A percentile compares a stretch with the other conserved stretches of the same genome.
These are phyloP conservation scores for Abscondita cerata DNA, from an alignment of 2,888 invertebrate species.

Conservation along the genomic window DNA sequence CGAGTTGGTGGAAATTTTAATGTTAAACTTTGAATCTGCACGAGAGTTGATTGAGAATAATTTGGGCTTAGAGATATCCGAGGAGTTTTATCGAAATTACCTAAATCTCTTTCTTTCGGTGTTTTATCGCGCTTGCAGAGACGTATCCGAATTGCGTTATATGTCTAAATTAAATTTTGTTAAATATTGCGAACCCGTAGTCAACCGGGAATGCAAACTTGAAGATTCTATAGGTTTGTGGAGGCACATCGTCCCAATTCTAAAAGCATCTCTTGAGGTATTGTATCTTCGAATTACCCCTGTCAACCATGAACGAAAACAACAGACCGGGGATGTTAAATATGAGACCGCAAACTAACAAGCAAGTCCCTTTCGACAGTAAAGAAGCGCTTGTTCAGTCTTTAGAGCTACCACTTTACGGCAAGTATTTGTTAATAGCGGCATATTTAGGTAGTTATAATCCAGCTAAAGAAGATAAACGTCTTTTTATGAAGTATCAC, in stretches of 20 bases:
- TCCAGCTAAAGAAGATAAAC: slow-evolving; percentile 85
- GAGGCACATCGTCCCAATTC: slow-evolving; percentile 78
- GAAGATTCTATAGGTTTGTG: slow-evolving; percentile 76
- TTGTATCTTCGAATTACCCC: slow-evolving; percentile 73
- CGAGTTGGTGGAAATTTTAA: slow-evolving; percentile 64
- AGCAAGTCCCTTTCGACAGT: no score
- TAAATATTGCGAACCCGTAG: slow-evolving; percentile 81
- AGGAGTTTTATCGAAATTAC: slow-evolving; percentile 77
- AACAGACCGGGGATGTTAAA: slow-evolving; percentile 27
- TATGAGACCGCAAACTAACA: neutral
- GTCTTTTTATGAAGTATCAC: slow-evolving; percentile 83
- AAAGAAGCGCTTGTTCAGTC: slow-evolving; percentile 64
- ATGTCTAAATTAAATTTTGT: slow-evolving; percentile 79
- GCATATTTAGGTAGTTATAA: slow-evolving; percentile 94
- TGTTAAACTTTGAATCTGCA: slow-evolving; percentile 53
- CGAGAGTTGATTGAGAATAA: slow-evolving; percentile 42
- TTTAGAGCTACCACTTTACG: slow-evolving; percentile 85
- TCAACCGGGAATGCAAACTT: slow-evolving; percentile 67
- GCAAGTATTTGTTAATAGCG: slow-evolving; percentile 88
- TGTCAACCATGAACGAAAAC: slow-evolving; percentile 46
- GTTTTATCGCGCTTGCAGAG: slow-evolving; percentile 84
- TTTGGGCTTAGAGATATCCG: slow-evolving; percentile 44
- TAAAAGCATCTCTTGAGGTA: slow-evolving; percentile 76
- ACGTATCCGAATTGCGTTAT: slow-evolving; percentile 81
- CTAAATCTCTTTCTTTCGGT: slow-evolving; percentile 83